phyloP scores from a whole-genome alignment of 2,888 invertebrate species.

The Apotomis capreana region DNA sequence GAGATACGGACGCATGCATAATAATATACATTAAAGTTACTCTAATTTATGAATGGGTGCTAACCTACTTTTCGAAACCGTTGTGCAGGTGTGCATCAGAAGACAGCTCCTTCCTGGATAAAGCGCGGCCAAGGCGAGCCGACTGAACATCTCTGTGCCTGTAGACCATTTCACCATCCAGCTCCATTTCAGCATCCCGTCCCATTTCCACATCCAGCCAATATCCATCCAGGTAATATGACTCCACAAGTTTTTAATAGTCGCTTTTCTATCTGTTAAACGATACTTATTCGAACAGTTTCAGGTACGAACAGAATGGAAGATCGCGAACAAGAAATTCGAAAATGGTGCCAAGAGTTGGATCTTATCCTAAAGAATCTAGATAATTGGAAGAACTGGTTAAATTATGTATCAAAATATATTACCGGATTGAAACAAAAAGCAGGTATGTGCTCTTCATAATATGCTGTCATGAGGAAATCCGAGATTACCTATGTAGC shows the following conservation, averaged over 20 bases:
- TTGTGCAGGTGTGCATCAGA: conserved; percentile 50
- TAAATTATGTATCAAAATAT: conserved; percentile 56
- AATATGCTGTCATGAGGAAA: no score
- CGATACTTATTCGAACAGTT: conserved; percentile 26
- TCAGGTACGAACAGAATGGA: conserved; percentile 48
- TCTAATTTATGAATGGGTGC: no score
- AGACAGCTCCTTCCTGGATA: conserved; percentile 54
- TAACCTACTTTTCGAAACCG: no score
- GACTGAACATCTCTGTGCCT: not conserved
- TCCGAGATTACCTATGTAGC: no score
- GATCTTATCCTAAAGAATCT: conserved; percentile 60
- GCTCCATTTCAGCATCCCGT: no score
- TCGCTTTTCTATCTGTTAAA: not conserved
- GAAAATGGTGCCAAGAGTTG: conserved; percentile 64
- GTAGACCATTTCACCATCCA: not conserved
- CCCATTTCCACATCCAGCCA: no score
- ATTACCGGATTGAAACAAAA: conserved; percentile 52
- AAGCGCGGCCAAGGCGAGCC: conserved; percentile 41
- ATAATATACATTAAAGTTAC: no score
- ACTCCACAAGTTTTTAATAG: not conserved
- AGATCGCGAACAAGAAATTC: conserved; percentile 50
- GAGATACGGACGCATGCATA: no score
- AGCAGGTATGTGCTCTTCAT: conserved; percentile 46
- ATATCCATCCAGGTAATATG: conserved; percentile 2
- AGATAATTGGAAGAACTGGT: conserved; percentile 68